These are phyloP conservation scores for Oscheius sp. DNA, from an alignment of 1,140 invertebrate species.

Conservation along the genomic window DNA sequence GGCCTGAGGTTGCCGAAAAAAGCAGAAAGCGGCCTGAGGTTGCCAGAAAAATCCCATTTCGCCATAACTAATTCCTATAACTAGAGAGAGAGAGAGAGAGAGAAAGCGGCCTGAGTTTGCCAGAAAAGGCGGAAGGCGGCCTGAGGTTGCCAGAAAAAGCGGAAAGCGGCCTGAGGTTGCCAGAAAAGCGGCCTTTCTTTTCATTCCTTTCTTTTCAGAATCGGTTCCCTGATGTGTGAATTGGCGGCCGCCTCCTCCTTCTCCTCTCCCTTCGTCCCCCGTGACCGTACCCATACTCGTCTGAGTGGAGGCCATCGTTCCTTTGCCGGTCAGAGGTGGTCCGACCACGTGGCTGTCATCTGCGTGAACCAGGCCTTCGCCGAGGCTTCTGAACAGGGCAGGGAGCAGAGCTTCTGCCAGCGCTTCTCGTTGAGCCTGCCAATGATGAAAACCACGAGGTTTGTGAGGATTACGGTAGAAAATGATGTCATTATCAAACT, in stretches of 20 bases:
- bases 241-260: constrained; percentile 91
- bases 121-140: too few species aligned
- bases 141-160: too few species aligned
- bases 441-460: constrained; percentile 87
- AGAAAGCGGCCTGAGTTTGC: too few species aligned
- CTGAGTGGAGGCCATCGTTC: constrained; percentile 75
- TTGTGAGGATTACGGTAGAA: too few species aligned
- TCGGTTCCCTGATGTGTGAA: constrained; percentile 62
- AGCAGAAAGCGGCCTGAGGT: too few species aligned
- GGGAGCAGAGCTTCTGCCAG: constrained; percentile 82
- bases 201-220: constrained; percentile 21
- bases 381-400: constrained; percentile 57
- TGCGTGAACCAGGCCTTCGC: constrained; percentile 12
- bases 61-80: too few species aligned
- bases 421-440: constrained; percentile 81
- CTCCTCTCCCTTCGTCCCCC: constrained; percentile 72
- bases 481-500: too few species aligned
- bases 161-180: too few species aligned
- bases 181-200: constrained; percentile 11
- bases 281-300: constrained; percentile 65
- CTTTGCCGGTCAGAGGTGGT: constrained; percentile 79
- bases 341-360: constrained; percentile 86
- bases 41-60: too few species aligned
- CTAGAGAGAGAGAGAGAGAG: too few species aligned
- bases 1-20: too few species aligned